Evolutionary conservation across 2,888 invertebrate species (phyloP).

Genomic region (Pheosia gnoma): DNA sequence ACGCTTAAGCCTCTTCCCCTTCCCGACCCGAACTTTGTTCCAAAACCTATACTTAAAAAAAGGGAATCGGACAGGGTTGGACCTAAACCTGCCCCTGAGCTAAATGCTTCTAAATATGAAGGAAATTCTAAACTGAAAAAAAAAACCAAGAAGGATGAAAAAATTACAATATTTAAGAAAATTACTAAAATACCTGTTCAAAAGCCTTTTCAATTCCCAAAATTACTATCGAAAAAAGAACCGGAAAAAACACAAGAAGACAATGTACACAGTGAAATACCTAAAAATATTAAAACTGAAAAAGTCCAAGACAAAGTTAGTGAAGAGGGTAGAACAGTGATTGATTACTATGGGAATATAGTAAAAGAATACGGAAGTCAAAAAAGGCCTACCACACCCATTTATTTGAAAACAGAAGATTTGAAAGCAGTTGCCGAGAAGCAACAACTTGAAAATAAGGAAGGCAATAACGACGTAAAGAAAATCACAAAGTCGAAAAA

Average conservation of each 20-base stretch:
- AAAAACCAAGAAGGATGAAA: constrained; percentile 67
- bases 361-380: constrained; percentile 87
- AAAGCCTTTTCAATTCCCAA: constrained; percentile 67
- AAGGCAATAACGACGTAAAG: constrained; percentile 41
- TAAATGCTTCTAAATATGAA: constrained; percentile 36
- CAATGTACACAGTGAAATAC: constrained; percentile 32
- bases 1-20: constrained; percentile 85
- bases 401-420: constrained; percentile 86
- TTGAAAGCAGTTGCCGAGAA: constrained; percentile 84
- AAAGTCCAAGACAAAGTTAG: constrained; percentile 67
- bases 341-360: constrained; percentile 92
- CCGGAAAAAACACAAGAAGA: constrained; percentile 49
- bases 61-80: constrained; percentile 60
- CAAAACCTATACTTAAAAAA: constrained; percentile 91
- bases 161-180: constrained; percentile 69
- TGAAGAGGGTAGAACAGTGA: constrained; percentile 88
- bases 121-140: constrained; percentile 44
- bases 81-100: constrained; percentile 35
- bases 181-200: constrained; percentile 72
- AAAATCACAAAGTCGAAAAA: constrained; percentile 49
- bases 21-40: constrained; percentile 88
- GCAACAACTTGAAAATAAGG: constrained; percentile 64
- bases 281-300: constrained; percentile 49
- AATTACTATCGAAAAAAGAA: constrained; percentile 69
- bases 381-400: constrained; percentile 74